Evolutionary conservation across 2,797 vertebrate species (phyloP).

Genomic region (Alfaro cultratus): DNA sequence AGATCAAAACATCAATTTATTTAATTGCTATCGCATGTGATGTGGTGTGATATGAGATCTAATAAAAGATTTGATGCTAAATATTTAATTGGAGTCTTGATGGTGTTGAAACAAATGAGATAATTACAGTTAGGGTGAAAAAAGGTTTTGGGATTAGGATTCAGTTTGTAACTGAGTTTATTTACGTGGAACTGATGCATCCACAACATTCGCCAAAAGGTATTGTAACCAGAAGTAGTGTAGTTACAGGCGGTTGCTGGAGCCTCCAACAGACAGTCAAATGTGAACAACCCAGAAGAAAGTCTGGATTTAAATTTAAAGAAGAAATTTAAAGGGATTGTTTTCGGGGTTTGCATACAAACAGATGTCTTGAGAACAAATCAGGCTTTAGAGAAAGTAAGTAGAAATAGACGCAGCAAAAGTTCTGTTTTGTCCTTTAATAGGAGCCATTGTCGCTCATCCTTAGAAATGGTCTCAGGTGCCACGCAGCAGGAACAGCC

Average conservation of each 20-base stretch:
- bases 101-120: not conserved
- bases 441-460: conserved; percentile 4
- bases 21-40: not conserved
- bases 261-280: not conserved
- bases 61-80: not conserved
- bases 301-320: not conserved
- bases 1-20: not conserved
- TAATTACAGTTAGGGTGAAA: not conserved
- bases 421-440: conserved; percentile 6
- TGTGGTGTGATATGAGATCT: too few species aligned
- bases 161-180: not conserved
- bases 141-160: not conserved
- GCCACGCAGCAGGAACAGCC: conserved; percentile 29
- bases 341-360: too few species aligned
- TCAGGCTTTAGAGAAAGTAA: not conserved
- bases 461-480: conserved; percentile 10
- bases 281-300: not conserved
- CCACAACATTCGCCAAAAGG: not conserved
- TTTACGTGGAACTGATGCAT: not conserved
- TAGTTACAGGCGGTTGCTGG: not conserved
- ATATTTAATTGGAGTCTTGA: not conserved
- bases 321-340: not conserved
- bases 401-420: not conserved
- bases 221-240: not conserved
- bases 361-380: not conserved